Conservation (phyloP, 2,888 invertebrate species). For the Hydroisotoma schaefferi region DNA sequence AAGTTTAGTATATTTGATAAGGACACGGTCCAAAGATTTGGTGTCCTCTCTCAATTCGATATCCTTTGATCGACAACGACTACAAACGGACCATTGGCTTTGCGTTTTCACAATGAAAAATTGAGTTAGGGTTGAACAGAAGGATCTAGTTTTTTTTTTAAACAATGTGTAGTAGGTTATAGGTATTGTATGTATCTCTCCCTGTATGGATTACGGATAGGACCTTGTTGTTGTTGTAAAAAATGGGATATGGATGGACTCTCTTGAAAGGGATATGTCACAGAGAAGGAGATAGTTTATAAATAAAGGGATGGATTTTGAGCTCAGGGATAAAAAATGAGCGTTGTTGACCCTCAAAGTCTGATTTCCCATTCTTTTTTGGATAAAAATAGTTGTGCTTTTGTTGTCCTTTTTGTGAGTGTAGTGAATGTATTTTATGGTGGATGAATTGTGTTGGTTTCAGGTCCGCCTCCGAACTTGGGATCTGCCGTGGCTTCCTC, state of each 20-base stretch:
- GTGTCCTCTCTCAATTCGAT: conserved; percentile 6
- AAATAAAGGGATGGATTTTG: not conserved
- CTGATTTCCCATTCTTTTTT: not conserved
- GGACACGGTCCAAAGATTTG: conserved; percentile 8
- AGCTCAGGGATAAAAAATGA: conserved; percentile 1
- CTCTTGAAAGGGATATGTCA: conserved; percentile 4
- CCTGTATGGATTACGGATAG: no score
- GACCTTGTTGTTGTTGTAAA: not conserved
- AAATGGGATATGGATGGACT: not conserved
- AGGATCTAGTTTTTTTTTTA: no score
- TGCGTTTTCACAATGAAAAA: no score
- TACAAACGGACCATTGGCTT: no score
- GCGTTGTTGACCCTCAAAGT: not conserved
- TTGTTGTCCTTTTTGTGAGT: not conserved
- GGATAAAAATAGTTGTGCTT: not conserved
- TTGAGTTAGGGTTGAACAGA: no score
- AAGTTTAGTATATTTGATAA: no score
- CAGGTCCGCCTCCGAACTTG: conserved; percentile 60
- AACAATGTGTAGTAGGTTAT: no score
- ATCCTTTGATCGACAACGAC: conserved; percentile 9
- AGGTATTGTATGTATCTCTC: no score
- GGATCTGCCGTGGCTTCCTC: conserved; percentile 73
- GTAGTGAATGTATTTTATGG: not conserved
- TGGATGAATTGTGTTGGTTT: conserved; percentile 31
- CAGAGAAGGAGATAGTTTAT: not conserved